Evolutionary conservation across 2,797 vertebrate species (phyloP).

Genomic region (Coracias cyanogaster): DNA sequence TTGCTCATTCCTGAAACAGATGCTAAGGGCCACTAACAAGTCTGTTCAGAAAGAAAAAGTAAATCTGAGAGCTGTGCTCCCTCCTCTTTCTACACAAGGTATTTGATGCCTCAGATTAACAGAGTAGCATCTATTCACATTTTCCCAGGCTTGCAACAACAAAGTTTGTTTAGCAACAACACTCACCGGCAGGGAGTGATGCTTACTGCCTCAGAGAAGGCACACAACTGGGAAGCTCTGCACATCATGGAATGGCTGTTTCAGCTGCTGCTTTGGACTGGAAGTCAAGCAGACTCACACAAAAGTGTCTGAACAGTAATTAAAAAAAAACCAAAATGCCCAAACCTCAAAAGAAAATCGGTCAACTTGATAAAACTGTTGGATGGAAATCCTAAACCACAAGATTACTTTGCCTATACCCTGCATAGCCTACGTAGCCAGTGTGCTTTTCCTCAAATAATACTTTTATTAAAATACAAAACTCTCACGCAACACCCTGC

Average conservation of each 20-base stretch:
- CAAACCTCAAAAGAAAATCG: neutral
- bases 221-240: neutral
- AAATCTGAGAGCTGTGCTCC: neutral
- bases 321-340: neutral
- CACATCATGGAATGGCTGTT: neutral
- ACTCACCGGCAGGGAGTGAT: accelerated
- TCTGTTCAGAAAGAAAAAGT: neutral
- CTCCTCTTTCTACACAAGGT: neutral
- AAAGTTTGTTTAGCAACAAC: neutral
- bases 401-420: neutral
- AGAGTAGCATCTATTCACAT: neutral
- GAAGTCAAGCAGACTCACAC: neutral
- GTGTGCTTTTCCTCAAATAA: neutral
- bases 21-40: neutral
- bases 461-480: neutral
- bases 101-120: neutral
- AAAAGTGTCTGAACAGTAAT: neutral
- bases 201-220: neutral
- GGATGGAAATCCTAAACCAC: neutral
- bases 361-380: neutral
- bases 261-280: neutral
- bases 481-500: neutral
- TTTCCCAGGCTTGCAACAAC: neutral
- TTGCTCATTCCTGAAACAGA: neutral
- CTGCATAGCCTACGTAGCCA: neutral